A percentile compares a stretch with the other conserved stretches of the same genome.
Conservation (phyloP, 2,797 vertebrate species). For the Mormyrus proboscirostris region DNA sequence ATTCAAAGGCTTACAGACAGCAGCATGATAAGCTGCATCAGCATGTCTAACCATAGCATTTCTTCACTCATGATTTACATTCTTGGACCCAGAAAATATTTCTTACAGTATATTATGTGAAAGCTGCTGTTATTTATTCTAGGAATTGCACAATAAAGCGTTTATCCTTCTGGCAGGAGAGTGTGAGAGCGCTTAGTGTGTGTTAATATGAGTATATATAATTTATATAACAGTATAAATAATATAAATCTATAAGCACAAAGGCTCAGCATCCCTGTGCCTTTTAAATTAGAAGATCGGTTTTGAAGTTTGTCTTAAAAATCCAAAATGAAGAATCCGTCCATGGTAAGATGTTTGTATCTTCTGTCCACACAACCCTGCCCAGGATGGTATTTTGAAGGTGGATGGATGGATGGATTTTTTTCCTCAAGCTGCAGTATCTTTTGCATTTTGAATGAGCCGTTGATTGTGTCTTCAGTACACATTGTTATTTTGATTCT, state of each 20-base stretch:
- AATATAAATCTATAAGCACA: neutral
- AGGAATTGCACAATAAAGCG: neutral
- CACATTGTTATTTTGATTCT: neutral
- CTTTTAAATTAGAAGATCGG: neutral
- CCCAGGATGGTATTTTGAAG: neutral
- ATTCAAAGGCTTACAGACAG: neutral
- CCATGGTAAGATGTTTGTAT: neutral
- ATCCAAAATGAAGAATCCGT: neutral
- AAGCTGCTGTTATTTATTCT: neutral
- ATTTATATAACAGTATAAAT: neutral
- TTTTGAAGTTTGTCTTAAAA: neutral
- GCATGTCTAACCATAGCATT: neutral
- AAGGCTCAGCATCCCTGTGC: neutral
- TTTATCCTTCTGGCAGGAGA: neutral
- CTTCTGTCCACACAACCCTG: neutral
- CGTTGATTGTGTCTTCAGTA: neutral
- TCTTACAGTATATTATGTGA: neutral
- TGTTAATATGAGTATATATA: neutral
- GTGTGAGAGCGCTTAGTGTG: neutral
- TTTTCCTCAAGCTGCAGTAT: neutral
- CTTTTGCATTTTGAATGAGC: neutral
- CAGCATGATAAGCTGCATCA: neutral
- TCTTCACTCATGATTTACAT: neutral
- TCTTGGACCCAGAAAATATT: neutral
- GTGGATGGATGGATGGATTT: neutral